phyloP scores from a whole-genome alignment of 2,113 vertebrate genomes.

The Brienomyrus brachyistius region DNA sequence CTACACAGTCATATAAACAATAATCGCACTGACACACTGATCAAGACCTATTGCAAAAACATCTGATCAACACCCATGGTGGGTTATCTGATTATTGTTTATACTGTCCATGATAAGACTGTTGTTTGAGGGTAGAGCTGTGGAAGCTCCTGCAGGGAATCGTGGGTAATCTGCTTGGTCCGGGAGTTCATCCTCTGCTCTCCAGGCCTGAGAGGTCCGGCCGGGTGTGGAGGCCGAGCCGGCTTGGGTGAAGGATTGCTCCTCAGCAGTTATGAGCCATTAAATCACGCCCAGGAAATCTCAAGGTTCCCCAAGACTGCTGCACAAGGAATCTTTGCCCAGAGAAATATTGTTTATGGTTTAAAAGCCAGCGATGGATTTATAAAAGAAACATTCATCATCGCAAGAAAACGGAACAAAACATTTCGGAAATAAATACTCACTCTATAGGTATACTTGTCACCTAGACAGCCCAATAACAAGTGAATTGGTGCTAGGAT shows the following conservation, averaged over 20 bases:
- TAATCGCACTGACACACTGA: background rate
- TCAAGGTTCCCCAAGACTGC: conserved; percentile 98
- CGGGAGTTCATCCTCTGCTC: conserved; percentile 42
- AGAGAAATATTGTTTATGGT: conserved; percentile 93
- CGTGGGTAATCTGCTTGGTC: conserved; percentile 43
- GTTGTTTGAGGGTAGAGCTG: conserved; percentile 26
- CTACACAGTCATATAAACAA: background rate
- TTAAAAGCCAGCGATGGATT: conserved; percentile 71
- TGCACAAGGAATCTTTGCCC: conserved; percentile 90
- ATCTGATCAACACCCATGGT: background rate
- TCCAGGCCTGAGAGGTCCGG: conserved; percentile 30
- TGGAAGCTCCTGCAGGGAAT: conserved; percentile 37
- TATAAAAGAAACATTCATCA: conserved; percentile 82
- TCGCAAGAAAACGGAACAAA: conserved; percentile 98
- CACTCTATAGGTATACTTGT: conserved; percentile 78
- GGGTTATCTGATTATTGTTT: background rate
- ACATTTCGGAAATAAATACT: conserved; percentile 87
- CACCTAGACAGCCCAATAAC: conserved; percentile 75
- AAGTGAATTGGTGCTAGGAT: conserved; percentile 70
- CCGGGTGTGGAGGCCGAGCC: conserved; percentile 41
- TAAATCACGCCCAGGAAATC: conserved; percentile 96
- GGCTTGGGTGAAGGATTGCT: conserved; percentile 67
- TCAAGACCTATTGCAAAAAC: background rate
- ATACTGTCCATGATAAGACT: background rate
- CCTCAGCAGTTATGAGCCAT: conserved; percentile 85